Base-by-base conservation (phyloP, 2,797 vertebrate genomes). In the Notolepis coatsorum region DNA sequence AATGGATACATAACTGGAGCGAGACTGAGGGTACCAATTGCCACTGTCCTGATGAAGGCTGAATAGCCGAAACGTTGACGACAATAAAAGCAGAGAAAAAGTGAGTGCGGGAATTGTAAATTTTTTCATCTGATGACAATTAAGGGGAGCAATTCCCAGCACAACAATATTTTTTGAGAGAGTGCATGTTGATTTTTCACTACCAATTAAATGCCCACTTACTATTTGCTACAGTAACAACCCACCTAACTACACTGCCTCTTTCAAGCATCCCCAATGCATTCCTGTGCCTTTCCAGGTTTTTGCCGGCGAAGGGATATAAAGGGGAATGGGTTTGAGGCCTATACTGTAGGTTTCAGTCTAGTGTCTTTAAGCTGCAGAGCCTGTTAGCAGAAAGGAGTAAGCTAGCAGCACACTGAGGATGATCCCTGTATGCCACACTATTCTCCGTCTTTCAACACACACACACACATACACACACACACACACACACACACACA, bases 341-440 rank as follows among this genome's bases (percentile, higher is more conserved):
- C n/a, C n/a, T n/a, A n/a, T n/a, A n/a, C 45, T 28, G 38, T 28
- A 37, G 63, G 57, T 62, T 65, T 59, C 39, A 63, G 35, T 25
- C 58, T 37, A 47, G 55, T 27, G 46, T 57, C 55, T 47, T 43
- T 52, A 25, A 61, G 52, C 43, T 31, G 12, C 28, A 51, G 45
- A n/a, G 55, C 46, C 13, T 10, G 31, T 43, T 51, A 21, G 41
- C 47, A 76, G 31, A 47, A 35, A 53, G 25, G 6, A 65, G 60
- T 20, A 47, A 69, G 56, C 33, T 38, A 64, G 42, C 35, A 62
- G 62, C 38, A 21, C 37, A 39, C 35, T 58, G 24, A 47, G 30
- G 25, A 61, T 51, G 56, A 77, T 67, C 56, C 47, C 50, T 42
- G 41, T 38, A 41, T 39, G 59, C 46, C 62, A 20, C 46, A 39